These are phyloP conservation scores for Chloroclysta siterata DNA, from an alignment of 2,888 invertebrate species.

Conservation along the genomic window DNA sequence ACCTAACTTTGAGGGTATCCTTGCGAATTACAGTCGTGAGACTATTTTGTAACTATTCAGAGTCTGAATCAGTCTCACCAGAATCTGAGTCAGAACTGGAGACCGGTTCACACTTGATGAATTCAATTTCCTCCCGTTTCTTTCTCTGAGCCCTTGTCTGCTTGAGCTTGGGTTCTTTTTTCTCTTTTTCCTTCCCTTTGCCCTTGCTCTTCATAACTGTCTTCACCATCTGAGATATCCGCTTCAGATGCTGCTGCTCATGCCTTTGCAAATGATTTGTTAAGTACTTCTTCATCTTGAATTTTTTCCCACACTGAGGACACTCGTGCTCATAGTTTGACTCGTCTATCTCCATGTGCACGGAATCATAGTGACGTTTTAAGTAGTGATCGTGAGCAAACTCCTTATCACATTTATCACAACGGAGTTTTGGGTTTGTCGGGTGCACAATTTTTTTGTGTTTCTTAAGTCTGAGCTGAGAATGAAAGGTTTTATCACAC, in stretches of 20 bases:
- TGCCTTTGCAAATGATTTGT: constrained; percentile 77
- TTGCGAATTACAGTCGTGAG: no score
- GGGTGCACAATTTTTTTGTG: constrained; percentile 79
- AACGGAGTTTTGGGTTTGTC: constrained; percentile 69
- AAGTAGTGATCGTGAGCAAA: constrained; percentile 77
- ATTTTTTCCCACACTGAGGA: constrained; percentile 75
- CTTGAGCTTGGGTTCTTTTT: constrained; percentile 45
- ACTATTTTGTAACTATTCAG: constrained; percentile 13
- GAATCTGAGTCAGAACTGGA: constrained; percentile 66
- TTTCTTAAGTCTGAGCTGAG: constrained; percentile 72
- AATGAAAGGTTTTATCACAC: constrained; percentile 76
- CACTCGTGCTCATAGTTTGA: constrained; percentile 72
- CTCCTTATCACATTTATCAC: constrained; percentile 76
- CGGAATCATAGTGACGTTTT: constrained; percentile 69
- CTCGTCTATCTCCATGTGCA: constrained; percentile 72
- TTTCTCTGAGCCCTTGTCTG: constrained; percentile 56
- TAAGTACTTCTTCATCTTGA: constrained; percentile 73
- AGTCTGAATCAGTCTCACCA: constrained; percentile 47
- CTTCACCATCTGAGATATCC: constrained; percentile 76
- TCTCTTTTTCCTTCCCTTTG: constrained; percentile 55
- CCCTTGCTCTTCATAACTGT: constrained; percentile 69
- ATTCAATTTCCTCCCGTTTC: constrained; percentile 69
- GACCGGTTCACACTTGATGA: constrained; percentile 77
- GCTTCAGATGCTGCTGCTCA: constrained; percentile 75
- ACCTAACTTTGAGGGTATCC: neutral